Percentiles rank a stretch among this genome's conserved stretches.
phyloP scores from a whole-genome alignment of 2,797 vertebrate genomes.

The Anabacerthia variegaticeps region DNA sequence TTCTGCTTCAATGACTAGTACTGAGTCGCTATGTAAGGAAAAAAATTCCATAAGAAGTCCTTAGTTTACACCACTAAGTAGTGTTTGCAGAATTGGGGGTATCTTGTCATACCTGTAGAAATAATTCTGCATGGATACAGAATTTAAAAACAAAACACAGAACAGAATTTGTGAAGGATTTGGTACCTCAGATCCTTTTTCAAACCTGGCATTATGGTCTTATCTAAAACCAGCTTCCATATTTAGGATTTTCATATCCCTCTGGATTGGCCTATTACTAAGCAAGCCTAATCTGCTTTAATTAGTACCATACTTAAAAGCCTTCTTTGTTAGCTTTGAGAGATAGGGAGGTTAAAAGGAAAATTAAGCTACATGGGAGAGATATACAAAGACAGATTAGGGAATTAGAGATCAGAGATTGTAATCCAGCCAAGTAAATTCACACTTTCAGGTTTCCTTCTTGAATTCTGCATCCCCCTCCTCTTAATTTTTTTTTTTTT shows the following conservation, averaged over 20 bases:
- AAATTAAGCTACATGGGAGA: background rate
- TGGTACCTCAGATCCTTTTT: background rate
- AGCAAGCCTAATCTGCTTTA: background rate
- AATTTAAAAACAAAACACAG: background rate
- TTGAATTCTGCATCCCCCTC: background rate
- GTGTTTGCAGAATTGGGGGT: background rate
- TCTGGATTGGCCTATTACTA: background rate
- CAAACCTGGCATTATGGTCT: background rate
- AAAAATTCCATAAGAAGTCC: background rate
- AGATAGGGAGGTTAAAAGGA: background rate
- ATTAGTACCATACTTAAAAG: background rate
- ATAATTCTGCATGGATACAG: background rate
- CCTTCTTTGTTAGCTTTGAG: background rate
- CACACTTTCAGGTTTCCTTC: background rate
- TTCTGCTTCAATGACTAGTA: background rate
- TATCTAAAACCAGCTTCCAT: background rate
- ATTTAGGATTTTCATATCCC: background rate
- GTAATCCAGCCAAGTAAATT: background rate
- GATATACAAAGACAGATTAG: background rate
- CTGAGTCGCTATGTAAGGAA: background rate
- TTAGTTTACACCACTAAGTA: background rate
- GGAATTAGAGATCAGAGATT: background rate
- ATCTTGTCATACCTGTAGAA: background rate
- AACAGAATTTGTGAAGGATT: background rate
- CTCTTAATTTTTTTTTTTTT: fast-evolving